Conservation (phyloP, 2,113 vertebrate genomes). For the Entomyzon cyanotis region DNA sequence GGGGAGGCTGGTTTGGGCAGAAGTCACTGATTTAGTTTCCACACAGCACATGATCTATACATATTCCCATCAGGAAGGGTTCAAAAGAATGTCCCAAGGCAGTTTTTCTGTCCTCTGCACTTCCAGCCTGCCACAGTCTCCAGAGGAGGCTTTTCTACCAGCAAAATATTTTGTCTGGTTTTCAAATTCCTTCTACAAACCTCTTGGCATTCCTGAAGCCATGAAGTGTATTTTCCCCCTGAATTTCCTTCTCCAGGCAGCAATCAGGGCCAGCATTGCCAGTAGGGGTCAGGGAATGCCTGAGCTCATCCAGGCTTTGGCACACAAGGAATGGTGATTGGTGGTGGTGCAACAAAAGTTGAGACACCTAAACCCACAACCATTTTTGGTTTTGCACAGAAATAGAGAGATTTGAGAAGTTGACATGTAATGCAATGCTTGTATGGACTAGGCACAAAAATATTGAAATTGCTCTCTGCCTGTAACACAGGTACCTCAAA, state of each 20-base stretch:
- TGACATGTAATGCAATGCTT: background rate
- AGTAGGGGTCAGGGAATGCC: constrained; percentile 25
- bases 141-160: background rate
- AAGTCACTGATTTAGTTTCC: background rate
- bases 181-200: background rate
- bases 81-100: background rate
- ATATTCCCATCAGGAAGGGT: background rate
- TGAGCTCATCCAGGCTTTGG: background rate
- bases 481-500: background rate
- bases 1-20: background rate
- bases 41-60: too few relatives aligned
- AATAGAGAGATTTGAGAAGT: background rate
- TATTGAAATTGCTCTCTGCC: background rate
- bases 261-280: background rate
- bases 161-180: rapidly evolving
- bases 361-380: background rate
- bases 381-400: background rate
- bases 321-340: too few relatives aligned
- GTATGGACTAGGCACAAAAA: background rate
- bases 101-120: background rate
- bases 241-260: background rate
- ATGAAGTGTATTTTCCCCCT: background rate
- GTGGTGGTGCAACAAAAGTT: background rate
- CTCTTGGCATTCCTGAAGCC: background rate
- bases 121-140: background rate